These are phyloP conservation scores for Dryomyza anilis DNA, from an alignment of 2,888 invertebrate species.

Conservation along the genomic window DNA sequence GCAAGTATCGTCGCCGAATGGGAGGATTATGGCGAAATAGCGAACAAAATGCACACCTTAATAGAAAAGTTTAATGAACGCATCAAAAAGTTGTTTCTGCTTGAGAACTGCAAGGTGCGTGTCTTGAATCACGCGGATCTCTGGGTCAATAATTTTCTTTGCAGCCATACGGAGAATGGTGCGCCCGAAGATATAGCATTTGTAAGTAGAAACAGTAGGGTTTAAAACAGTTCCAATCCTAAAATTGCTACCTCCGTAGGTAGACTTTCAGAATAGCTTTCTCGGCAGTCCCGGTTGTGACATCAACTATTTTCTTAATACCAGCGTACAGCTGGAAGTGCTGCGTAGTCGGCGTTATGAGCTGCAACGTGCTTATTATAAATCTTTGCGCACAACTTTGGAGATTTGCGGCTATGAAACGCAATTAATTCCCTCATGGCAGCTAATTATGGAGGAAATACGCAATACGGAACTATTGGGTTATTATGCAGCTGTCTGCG, in stretches of 20 bases:
- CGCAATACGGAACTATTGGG: slow-evolving; percentile 44
- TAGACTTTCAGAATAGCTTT: slow-evolving; percentile 56
- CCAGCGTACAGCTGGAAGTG: slow-evolving; percentile 49
- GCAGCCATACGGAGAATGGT: slow-evolving; percentile 49
- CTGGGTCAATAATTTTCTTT: slow-evolving; percentile 63
- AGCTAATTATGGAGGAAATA: slow-evolving; percentile 44
- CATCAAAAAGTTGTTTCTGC: slow-evolving; percentile 39
- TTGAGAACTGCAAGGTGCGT: slow-evolving; percentile 43
- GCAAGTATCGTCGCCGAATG: slow-evolving; percentile 40
- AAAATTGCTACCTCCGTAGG: slow-evolving; percentile 33
- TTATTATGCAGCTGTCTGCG: slow-evolving; percentile 46
- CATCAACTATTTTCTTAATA: slow-evolving; percentile 53
- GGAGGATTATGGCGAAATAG: slow-evolving; percentile 57
- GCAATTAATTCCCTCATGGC: slow-evolving; percentile 38
- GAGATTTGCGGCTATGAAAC: slow-evolving; percentile 15
- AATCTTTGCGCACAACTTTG: slow-evolving; percentile 41
- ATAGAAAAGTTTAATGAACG: slow-evolving; percentile 39
- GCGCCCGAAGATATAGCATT: slow-evolving; percentile 37
- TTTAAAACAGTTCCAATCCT: background rate
- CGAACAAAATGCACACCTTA: slow-evolving; percentile 51
- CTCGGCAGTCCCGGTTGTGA: slow-evolving; percentile 55
- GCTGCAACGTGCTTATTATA: slow-evolving; percentile 46
- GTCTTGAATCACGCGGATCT: slow-evolving; percentile 64
- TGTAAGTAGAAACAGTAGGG: slow-evolving; percentile 38
- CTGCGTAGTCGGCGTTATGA: slow-evolving; percentile 42